Evolutionary conservation across 2,113 vertebrate genomes (phyloP), one percentile per base, ranked within the genome.

Genomic region (Cheilinus undulatus): DNA sequence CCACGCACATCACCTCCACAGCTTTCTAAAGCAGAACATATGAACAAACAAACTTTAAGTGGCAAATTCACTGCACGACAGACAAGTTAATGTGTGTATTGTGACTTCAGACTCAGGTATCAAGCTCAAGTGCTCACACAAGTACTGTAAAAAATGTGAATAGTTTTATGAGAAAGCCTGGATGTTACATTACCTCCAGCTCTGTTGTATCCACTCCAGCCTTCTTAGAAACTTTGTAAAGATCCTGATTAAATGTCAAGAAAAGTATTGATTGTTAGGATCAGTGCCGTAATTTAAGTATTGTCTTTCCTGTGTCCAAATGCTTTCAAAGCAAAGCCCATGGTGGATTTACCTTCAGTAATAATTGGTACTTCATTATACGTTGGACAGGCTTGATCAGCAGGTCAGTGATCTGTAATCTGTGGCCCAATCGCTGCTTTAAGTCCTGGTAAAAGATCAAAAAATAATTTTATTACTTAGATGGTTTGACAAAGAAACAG

Each of bases 311-410:
- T 34, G 10, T 34, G 1, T 34, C 32, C 8, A 11, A 34, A 7
- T 34, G 8, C 11, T 30, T 34, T 34, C 32, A 5, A 10, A 34
- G 5, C 5, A 67, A 22, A 57, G 8, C 32, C 1, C 4, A 2
- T 14, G 1, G 12, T 52, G n/a, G 22, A 32, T 52, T 61, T 63
- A 99, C 98, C 97, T 99, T 99, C 60, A 99, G 92, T 61, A 99
- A 91, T 26, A 99, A 93, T 91, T 99, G 98, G 88, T 99, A 99
- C 69, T 98, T 99, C 96, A 98, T 99, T 71, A 99, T 99, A 88
- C 98, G 96, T 87, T 99, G 98, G 62, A 99, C 96, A 10, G 98
- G 97, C 92, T 99, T 99, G 91, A 98, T 99, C 26, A 99, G 86
- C 57, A 99, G 89, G 83, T 99, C 98, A 0, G 98, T 98, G 88